Evolutionary conservation across 1,140 invertebrate genomes (phyloP).

Genomic region (Atta texana): DNA sequence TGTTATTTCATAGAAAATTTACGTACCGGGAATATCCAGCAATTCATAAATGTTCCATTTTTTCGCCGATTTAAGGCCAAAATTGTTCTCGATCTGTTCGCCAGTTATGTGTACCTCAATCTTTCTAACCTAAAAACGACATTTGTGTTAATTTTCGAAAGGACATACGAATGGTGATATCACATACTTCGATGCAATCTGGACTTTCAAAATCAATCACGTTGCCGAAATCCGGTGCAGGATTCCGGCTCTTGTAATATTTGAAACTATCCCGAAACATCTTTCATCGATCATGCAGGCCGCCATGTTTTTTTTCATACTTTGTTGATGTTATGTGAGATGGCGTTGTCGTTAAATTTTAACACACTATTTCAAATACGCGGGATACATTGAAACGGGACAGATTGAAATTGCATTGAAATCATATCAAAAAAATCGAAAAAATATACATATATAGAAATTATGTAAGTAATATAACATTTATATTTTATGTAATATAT

Average conservation of each 20-base stretch:
- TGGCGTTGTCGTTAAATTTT: not conserved
- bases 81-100: conserved; percentile 61
- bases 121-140: conserved; percentile 78
- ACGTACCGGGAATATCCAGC: conserved; percentile 86
- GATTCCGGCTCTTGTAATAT: conserved; percentile 87
- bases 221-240: conserved; percentile 84
- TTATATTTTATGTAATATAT: conserved; percentile 8
- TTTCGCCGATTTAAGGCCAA: conserved; percentile 85
- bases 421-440: not conserved
- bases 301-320: conserved; percentile 54
- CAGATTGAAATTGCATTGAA: not conserved
- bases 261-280: conserved; percentile 88
- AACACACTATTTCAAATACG: not conserved
- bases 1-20: not conserved
- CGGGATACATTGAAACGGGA: too few relatives aligned
- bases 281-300: conserved; percentile 51
- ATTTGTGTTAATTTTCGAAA: not conserved
- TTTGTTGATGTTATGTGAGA: not conserved
- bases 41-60: conserved; percentile 88
- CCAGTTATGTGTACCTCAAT: conserved; percentile 47
- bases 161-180: conserved; percentile 13
- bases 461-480: not conserved
- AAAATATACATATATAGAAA: not conserved
- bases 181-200: conserved; percentile 69
- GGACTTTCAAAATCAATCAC: conserved; percentile 85